Base-by-base conservation (phyloP, 2,113 vertebrate species). In the Pyrgilauda ruficollis region DNA sequence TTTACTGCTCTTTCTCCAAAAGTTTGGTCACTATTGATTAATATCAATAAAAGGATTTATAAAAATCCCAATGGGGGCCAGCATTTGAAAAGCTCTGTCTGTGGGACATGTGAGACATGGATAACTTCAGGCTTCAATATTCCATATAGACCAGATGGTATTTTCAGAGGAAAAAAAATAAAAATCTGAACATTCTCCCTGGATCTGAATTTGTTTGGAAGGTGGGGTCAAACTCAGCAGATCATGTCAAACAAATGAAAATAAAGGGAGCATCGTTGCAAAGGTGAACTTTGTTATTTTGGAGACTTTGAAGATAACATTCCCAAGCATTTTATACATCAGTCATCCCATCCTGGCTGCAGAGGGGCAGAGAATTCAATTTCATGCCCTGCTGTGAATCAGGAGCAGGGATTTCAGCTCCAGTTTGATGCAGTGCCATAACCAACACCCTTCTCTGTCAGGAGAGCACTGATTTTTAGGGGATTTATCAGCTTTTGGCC, bases 11-110 rank as follows among this genome's bases (percentile, higher is more conserved):
- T 91, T 91, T 76, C 78, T 90, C 67, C 59, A 39, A 87, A 96
- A 93, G 75, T 96, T 96, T 94, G 84, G 39, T 80, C 46, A 16
- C 69, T 78, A 93, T 92, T 83, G 87, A 94, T 91, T 69, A 70
- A 27, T 47, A 66, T 67, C 85, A 78, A 47, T 87, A 59, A 76
- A 23, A 69, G 9, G 33, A 77, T 85, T 94, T 74, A 66, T 93
- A 87, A 84, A 90, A 66, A 31, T 46, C 55, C 26, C 70, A 39
- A 3, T 70, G 15, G 3, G 16, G 70, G 16, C 17, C 41, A 90
- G 24, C 22, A 70, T 39, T 74, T 86, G 23, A 46, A 82, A 66
- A 87, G 4, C 20, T 91, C 5, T 72, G 2, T 46, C 41, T 62
- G 14, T 87, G 80, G 39, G 19, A 56, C 31, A n/a, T 2, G 3